Evolutionary conservation across 2,113 vertebrate species (phyloP).

Genomic region (Machaerirhynchus nigripectus): DNA sequence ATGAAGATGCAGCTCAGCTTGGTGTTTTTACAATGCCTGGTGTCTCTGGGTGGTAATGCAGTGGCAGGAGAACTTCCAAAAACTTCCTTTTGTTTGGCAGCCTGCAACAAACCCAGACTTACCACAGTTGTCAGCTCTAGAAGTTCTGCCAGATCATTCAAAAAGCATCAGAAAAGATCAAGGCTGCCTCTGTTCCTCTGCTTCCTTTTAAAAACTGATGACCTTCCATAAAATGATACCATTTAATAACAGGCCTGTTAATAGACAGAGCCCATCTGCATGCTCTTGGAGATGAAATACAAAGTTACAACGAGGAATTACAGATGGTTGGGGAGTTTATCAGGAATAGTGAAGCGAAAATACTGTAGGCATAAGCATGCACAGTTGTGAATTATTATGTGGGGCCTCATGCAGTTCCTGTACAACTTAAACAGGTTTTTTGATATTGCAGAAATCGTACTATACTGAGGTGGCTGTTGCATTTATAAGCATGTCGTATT

Average conservation of each 20-base stretch:
- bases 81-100: not conserved
- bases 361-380: not conserved
- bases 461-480: not conserved
- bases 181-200: constrained; percentile 15
- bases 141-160: constrained; percentile 20
- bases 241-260: constrained; percentile 40
- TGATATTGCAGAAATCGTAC: not conserved
- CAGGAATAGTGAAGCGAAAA: not conserved
- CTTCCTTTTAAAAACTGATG: not conserved
- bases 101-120: not conserved
- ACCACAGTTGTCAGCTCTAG: not conserved
- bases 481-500: not conserved
- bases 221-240: not conserved
- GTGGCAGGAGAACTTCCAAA: not conserved
- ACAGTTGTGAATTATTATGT: not conserved
- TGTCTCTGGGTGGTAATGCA: not conserved
- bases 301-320: not conserved
- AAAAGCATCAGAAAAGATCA: constrained; percentile 12
- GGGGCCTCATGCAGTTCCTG: not conserved
- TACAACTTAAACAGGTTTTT: not conserved
- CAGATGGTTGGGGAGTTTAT: constrained; percentile 31
- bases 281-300: not conserved
- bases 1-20: not conserved
- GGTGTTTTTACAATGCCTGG: not conserved
- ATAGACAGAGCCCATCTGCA: constrained; percentile 35